Evolutionary conservation across 2,797 vertebrate genomes (phyloP).

Genomic region (Poecilia picta): DNA sequence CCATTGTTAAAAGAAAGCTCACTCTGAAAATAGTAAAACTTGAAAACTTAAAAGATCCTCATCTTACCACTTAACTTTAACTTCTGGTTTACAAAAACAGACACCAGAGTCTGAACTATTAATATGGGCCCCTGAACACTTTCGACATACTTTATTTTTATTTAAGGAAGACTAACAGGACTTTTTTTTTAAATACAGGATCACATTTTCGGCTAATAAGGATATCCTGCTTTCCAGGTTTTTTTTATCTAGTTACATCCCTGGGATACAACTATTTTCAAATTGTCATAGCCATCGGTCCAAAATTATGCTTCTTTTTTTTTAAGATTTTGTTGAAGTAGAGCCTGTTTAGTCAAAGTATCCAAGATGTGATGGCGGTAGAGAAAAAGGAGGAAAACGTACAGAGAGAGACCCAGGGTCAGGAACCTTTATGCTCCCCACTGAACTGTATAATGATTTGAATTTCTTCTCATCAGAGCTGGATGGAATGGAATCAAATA

Average conservation of each 20-base stretch:
- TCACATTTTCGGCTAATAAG: neutral
- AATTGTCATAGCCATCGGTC: neutral
- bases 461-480: neutral
- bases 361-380: neutral
- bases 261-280: neutral
- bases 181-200: neutral
- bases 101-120: neutral
- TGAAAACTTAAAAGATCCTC: neutral
- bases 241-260: neutral
- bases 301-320: neutral
- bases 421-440: neutral
- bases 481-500: neutral
- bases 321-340: neutral
- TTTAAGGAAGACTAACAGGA: neutral
- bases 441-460: neutral
- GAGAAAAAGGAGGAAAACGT: neutral
- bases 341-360: neutral
- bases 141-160: neutral
- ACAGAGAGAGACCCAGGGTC: neutral
- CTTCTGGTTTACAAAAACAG: neutral
- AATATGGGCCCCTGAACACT: neutral
- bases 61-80: neutral
- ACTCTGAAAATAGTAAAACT: neutral
- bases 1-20: neutral
- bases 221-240: neutral